phyloP scores from a whole-genome alignment of 2,113 vertebrate species.

The Panurus biarmicus region DNA sequence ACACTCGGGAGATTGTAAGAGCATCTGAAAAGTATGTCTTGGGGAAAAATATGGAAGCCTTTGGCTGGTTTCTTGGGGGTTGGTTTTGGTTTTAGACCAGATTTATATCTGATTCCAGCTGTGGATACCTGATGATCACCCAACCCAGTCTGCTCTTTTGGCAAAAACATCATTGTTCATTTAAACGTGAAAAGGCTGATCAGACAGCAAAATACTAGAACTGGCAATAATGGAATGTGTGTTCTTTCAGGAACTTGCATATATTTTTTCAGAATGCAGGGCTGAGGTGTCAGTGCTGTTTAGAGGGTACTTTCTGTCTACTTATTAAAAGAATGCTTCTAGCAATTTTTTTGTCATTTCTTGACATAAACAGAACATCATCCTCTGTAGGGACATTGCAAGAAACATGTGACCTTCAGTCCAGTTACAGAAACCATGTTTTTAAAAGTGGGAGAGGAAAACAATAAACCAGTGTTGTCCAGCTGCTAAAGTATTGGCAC shows the following conservation, averaged over 20 bases:
- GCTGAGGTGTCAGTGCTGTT: not conserved
- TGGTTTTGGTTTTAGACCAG: not conserved
- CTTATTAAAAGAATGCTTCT: not conserved
- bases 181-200: not conserved
- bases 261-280: not conserved
- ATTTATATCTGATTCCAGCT: not conserved
- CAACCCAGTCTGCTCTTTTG: not conserved
- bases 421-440: not conserved
- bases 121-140: not conserved
- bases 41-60: not conserved
- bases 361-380: not conserved
- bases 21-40: slow-evolving; percentile 69
- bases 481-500: not conserved
- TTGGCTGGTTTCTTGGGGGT: not conserved
- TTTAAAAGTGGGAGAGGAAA: not conserved
- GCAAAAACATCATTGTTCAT: not conserved
- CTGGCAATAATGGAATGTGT: not conserved
- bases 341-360: not conserved
- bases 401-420: not conserved
- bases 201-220: not conserved
- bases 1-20: slow-evolving; percentile 24
- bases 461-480: not conserved
- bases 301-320: not conserved
- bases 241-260: not conserved
- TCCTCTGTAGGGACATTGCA: not conserved